These are phyloP conservation scores for Fregetta grallaria DNA, from an alignment of 2,113 vertebrate species.

Conservation along the genomic window DNA sequence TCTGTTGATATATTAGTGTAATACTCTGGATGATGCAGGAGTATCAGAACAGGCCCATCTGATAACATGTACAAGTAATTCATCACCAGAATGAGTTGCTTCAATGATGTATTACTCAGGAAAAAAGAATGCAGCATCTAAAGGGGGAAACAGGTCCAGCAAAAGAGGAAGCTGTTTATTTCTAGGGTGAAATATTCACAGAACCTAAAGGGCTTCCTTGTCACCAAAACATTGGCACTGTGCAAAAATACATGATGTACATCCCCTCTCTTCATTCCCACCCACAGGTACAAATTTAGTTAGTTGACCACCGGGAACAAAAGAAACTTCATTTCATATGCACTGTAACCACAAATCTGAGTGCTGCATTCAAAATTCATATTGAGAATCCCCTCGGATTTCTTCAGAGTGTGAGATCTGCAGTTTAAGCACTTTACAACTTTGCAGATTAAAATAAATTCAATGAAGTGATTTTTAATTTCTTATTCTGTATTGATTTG, in stretches of 20 bases:
- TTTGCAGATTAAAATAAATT: constrained; percentile 27
- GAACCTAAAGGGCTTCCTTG: background rate
- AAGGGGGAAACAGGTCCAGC: background rate
- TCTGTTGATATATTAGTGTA: constrained; percentile 30
- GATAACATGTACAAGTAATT: constrained; percentile 9
- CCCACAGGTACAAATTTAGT: background rate
- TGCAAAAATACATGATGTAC: background rate
- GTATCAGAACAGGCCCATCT: constrained; percentile 43
- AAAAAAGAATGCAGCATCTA: background rate
- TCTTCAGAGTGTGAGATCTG: background rate
- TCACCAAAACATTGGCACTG: background rate
- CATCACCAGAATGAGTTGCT: constrained; percentile 32
- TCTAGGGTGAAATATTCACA: background rate
- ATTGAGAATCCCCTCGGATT: background rate
- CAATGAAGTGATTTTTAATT: constrained; percentile 36
- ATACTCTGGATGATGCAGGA: constrained; percentile 54
- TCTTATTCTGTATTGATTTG: constrained; percentile 12
- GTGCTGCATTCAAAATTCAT: background rate
- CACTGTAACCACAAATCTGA: background rate
- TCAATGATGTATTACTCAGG: background rate
- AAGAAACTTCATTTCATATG: background rate
- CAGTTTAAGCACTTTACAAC: constrained; percentile 43
- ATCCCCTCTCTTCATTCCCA: background rate
- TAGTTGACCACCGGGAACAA: background rate
- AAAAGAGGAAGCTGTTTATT: background rate